A percentile compares a stretch with the other conserved stretches of the same genome.
These are phyloP conservation scores for Otolemur crassicaudatus DNA, from an alignment of 2,797 vertebrate species.

Conservation along the genomic window DNA sequence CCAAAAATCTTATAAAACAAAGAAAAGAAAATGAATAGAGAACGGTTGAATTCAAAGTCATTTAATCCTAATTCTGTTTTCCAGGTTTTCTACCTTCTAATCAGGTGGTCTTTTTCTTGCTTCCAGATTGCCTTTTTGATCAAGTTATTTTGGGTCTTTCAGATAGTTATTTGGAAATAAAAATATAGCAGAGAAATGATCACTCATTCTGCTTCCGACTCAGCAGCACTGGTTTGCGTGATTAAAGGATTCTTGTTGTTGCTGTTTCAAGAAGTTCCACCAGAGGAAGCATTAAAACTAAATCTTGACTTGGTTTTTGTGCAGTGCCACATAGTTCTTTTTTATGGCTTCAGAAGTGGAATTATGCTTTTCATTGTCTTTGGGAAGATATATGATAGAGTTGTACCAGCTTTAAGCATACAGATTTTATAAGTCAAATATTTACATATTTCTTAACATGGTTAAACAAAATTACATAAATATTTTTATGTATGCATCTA, in stretches of 20 bases:
- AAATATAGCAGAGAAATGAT: constrained; percentile 40
- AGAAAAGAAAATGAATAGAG: constrained; percentile 26
- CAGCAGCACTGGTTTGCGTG: background rate
- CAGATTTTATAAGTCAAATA: constrained; percentile 41
- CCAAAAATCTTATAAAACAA: background rate
- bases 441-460: background rate
- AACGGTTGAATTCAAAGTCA: background rate
- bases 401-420: background rate
- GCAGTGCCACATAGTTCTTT: background rate
- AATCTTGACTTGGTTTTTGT: constrained; percentile 6
- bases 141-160: constrained; percentile 31
- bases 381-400: constrained; percentile 18
- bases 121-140: constrained; percentile 30
- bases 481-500: background rate
- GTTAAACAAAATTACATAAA: constrained; percentile 13
- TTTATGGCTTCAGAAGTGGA: constrained; percentile 16
- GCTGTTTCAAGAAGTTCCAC: constrained; percentile 15
- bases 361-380: background rate
- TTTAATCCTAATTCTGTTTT: constrained; percentile 49
- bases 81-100: background rate
- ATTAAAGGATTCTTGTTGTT: constrained; percentile 39
- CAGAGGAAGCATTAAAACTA: background rate
- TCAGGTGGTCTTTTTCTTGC: background rate
- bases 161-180: constrained; percentile 28
- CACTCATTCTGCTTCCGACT: constrained; percentile 34